phyloP scores from a whole-genome alignment of 2,797 vertebrate species.

The Pelobates cultripes region DNA sequence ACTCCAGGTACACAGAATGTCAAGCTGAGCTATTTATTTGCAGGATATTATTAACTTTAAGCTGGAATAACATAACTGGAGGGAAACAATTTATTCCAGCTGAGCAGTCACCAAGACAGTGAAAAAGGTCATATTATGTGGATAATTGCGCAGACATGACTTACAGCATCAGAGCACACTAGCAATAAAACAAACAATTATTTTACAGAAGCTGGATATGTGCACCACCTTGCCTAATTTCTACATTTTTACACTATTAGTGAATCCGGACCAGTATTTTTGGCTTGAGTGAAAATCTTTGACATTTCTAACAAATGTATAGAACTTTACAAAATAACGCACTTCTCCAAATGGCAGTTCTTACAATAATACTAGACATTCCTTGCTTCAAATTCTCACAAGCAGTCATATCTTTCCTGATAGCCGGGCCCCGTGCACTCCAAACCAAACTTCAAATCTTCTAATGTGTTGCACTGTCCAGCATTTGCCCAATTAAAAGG shows the following conservation, averaged over 20 bases:
- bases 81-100: constrained; percentile 30
- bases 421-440: no score
- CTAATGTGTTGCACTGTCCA: no score
- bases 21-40: constrained; percentile 23
- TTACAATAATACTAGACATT: no score
- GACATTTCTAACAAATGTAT: no score
- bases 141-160: constrained; percentile 26
- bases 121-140: constrained; percentile 42
- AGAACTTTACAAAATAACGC: no score
- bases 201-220: background rate
- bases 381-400: no score
- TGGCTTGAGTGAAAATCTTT: no score
- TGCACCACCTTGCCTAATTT: background rate
- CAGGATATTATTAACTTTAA: constrained; percentile 37
- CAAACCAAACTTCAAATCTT: no score
- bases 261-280: no score
- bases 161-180: constrained; percentile 1
- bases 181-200: constrained; percentile 7
- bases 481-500: no score
- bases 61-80: constrained; percentile 29
- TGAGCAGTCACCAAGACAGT: constrained; percentile 34
- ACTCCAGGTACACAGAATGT: constrained; percentile 12
- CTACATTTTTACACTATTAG: background rate
- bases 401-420: no score
- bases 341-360: no score